Base-by-base conservation (phyloP, 2,113 vertebrate species). In the Verasper variegatus region DNA sequence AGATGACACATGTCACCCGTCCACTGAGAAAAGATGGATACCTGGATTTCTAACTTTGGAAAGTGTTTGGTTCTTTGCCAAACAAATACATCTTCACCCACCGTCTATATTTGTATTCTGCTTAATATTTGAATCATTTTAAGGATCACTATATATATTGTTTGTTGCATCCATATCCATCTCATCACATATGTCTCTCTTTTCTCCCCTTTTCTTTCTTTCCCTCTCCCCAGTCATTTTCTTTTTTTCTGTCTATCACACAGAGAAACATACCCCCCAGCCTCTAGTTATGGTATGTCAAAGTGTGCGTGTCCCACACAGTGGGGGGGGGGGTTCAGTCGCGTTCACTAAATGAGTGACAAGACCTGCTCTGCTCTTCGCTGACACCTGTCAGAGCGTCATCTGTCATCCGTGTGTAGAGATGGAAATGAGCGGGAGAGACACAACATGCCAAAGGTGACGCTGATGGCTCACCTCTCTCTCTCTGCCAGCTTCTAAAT, bases 381-480 rank as follows among this genome's bases (percentile, higher is more conserved):
- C 80, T 88, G 88, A 91, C 93, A 92, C 89, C 92, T 91, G 95
- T 95, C 96, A 96, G 92, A 94, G 95, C 93, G 93, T 95, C 95
- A 92, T 94, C 94, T 96, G 95, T 97, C 96, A 96, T 95, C 95
- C 72, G 78, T 93, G 95, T 94, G 94, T 91, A 91, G 92, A 92
- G 95, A 96, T 97, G 96, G 95, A 95, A 94, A 96, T 90, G 95
- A 96, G 87, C 82, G 60, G 83, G 80, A 95, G 95, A 96, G 96
- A 97, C 96, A 95, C 97, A 95, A 97, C 96, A 96, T 96, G 95
- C 96, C 96, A 95, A 88, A 93, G 95, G 93, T 96, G 96, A 96
- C 95, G 95, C 94, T 95, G 95, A 96, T 51, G 93, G 86, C 94
- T 94, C 94, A 93, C 91, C 90, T 51, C 47, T 51, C 47, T 51